phyloP scores from a whole-genome alignment of 1,140 invertebrate genomes.

The Pemphigus obesinymphae region DNA sequence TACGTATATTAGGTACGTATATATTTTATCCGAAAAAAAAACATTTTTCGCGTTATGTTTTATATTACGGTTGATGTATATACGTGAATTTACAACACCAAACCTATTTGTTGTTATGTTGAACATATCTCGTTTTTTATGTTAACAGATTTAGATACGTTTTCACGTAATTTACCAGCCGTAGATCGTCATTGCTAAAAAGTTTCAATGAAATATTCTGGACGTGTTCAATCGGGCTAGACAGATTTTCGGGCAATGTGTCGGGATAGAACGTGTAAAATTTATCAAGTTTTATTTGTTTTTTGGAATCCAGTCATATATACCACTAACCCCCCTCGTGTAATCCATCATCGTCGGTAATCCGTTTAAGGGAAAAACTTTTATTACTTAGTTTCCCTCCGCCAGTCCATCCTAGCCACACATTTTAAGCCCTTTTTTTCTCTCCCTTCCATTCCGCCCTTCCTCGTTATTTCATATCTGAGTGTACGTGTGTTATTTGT shows the following conservation, averaged over 20 bases:
- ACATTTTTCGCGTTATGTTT: too few species aligned
- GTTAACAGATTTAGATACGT: not conserved
- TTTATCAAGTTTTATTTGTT: constrained; percentile 36
- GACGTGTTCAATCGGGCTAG: constrained; percentile 17
- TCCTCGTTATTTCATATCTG: constrained; percentile 1
- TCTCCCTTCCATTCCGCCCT: not conserved
- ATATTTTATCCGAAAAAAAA: too few species aligned
- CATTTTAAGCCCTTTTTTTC: constrained; percentile 12
- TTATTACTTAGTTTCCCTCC: constrained; percentile 27
- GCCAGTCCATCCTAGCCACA: not conserved
- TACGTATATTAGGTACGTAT: too few species aligned
- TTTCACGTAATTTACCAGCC: not conserved
- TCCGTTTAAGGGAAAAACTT: constrained; percentile 39
- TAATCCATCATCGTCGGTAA: constrained; percentile 39
- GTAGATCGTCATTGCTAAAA: not conserved
- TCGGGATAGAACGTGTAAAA: constrained; percentile 19
- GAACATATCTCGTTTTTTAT: not conserved
- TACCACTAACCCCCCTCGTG: not conserved
- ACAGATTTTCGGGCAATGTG: constrained; percentile 25
- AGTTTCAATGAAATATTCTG: constrained; percentile 29
- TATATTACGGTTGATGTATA: not conserved
- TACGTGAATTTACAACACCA: not conserved
- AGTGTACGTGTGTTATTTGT: constrained; percentile 30
- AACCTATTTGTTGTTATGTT: not conserved
- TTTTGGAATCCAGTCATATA: constrained; percentile 18